Percentiles rank a stretch among this genome's conserved stretches.
These are phyloP conservation scores for Tauraco hartlaubi DNA, from an alignment of 2,797 vertebrate species.

Conservation along the genomic window DNA sequence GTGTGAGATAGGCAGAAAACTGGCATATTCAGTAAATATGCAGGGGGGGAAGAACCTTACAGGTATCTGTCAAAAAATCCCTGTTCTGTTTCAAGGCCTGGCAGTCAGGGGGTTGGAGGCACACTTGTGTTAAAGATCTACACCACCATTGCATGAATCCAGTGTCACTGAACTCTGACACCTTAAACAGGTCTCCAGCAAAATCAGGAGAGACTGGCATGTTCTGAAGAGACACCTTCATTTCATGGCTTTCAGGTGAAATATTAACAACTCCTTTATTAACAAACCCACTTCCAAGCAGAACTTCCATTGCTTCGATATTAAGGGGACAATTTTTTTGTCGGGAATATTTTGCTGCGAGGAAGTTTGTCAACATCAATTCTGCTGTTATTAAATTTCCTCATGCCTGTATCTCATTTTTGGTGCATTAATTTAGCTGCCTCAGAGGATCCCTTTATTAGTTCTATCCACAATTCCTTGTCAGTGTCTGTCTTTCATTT, in stretches of 20 bases:
- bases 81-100: neutral
- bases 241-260: neutral
- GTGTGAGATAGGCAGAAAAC: neutral
- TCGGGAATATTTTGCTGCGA: neutral
- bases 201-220: neutral
- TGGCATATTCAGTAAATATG: neutral
- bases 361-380: neutral
- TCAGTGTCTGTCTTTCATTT: neutral
- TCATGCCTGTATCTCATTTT: neutral
- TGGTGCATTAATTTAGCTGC: neutral
- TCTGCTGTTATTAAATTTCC: neutral
- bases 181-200: neutral
- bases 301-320: neutral
- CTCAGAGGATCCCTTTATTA: neutral
- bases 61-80: neutral
- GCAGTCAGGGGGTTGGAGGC: neutral
- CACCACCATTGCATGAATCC: neutral
- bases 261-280: neutral
- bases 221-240: neutral
- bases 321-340: neutral
- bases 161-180: neutral
- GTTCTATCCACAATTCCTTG: neutral
- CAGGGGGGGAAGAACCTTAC: rapidly evolving
- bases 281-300: neutral
- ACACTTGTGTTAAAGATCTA: neutral